A percentile compares a stretch with the other conserved stretches of the same genome.
Conservation (phyloP, 2,888 invertebrate genomes). For the Zygothrica quintamaculata region DNA sequence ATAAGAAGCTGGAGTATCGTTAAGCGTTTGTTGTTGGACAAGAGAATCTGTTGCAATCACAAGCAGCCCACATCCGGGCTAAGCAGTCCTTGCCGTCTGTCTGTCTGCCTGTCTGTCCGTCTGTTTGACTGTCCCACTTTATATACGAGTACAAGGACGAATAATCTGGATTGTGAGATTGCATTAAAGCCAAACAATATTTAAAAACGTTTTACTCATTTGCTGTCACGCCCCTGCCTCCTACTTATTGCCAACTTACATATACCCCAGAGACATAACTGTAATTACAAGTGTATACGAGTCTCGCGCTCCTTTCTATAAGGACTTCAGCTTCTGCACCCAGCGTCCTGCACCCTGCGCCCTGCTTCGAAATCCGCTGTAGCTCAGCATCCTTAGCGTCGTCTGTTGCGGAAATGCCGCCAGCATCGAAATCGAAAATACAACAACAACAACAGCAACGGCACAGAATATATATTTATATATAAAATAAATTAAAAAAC, state of each 20-base stretch:
- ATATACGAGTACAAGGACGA: slow-evolving; percentile 6
- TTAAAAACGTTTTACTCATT: slow-evolving; percentile 66
- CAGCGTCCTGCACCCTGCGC: slow-evolving; percentile 2
- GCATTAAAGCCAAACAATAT: slow-evolving; percentile 66
- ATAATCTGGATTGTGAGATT: slow-evolving; percentile 57
- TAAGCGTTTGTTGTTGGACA: slow-evolving; percentile 22
- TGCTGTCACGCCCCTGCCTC: slow-evolving; percentile 31
- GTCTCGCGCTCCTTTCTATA: slow-evolving; percentile 42
- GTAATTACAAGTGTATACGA: slow-evolving; percentile 75
- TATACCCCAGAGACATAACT: slow-evolving; percentile 78
- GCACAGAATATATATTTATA: slow-evolving; percentile 24
- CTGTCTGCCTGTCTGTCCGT: slow-evolving; percentile 17
- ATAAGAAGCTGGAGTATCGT: too few relatives aligned
- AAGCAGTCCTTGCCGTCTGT: slow-evolving; percentile 32
- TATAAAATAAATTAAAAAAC: slow-evolving; percentile 72
- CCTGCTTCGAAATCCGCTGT: slow-evolving; percentile 9
- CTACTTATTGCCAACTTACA: too few relatives aligned
- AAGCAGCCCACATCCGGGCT: slow-evolving; percentile 18
- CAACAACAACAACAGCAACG: slow-evolving; percentile 20
- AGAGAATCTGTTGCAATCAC: slow-evolving; percentile 67
- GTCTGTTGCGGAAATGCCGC: slow-evolving; percentile 72
- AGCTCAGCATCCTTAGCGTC: slow-evolving; percentile 37
- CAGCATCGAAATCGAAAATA: slow-evolving; percentile 62
- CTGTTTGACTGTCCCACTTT: slow-evolving; percentile 10
- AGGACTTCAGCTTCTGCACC: slow-evolving; percentile 10